Conservation (phyloP, 2,797 vertebrate species). For the Enteromius trimaculatus region DNA sequence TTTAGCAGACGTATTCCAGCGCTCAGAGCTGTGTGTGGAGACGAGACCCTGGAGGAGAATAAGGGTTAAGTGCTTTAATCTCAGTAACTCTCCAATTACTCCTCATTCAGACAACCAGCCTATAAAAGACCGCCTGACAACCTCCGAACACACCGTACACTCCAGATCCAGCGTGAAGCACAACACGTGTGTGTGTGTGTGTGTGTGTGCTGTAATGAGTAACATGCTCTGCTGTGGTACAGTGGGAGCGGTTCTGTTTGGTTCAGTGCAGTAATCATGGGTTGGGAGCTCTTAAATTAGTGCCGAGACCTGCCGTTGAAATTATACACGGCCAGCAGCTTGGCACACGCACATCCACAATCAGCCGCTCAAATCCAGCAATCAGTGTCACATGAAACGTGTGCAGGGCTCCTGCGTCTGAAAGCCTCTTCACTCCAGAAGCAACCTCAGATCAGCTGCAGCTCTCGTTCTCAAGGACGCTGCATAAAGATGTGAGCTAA, state of each 20-base stretch:
- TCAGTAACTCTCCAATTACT: slow-evolving; percentile 16
- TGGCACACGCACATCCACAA: slow-evolving; percentile 71
- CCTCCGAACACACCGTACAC: background rate
- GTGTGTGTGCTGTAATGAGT: slow-evolving; percentile 77
- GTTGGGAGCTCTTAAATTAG: slow-evolving; percentile 84
- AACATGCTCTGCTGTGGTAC: slow-evolving; percentile 77
- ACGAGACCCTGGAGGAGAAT: slow-evolving; percentile 12
- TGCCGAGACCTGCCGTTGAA: slow-evolving; percentile 71
- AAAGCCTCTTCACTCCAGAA: no score
- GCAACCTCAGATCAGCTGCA: no score
- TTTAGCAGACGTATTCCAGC: background rate
- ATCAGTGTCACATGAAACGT: slow-evolving; percentile 52
- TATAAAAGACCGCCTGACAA: background rate
- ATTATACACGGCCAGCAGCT: slow-evolving; percentile 75
- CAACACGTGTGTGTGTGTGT: background rate
- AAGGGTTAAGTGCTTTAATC: slow-evolving; percentile 23
- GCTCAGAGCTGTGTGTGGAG: background rate
- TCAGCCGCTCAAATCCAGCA: slow-evolving; percentile 67
- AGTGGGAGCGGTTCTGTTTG: slow-evolving; percentile 80
- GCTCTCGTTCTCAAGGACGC: no score
- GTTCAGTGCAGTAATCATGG: slow-evolving; percentile 79
- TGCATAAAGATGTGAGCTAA: background rate
- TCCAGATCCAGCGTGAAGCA: background rate
- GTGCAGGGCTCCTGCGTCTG: slow-evolving; percentile 15
- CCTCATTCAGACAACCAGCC: background rate